phyloP scores from a whole-genome alignment of 1,140 invertebrate species.

The Caenorhabditis elegans region DNA sequence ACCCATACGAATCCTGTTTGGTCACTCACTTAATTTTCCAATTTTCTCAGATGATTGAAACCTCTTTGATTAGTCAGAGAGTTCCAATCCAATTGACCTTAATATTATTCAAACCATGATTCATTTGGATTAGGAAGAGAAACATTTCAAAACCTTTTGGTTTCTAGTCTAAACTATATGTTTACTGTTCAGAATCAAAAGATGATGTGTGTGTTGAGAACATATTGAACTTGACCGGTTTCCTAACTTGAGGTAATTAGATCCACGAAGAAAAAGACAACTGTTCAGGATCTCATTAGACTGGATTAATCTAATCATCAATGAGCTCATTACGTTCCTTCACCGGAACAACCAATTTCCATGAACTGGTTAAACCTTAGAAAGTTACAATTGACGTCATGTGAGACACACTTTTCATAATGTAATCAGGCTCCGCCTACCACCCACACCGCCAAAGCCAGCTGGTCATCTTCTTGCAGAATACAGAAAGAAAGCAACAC shows the following conservation, averaged over 20 bases:
- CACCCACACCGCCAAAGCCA: background rate
- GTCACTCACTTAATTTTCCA: too few relatives aligned
- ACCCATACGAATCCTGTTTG: too few relatives aligned
- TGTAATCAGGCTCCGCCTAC: background rate
- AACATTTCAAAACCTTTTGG: too few relatives aligned
- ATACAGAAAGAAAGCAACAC: constrained; percentile 24
- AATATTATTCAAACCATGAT: too few relatives aligned
- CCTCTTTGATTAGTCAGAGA: too few relatives aligned
- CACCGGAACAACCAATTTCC: background rate
- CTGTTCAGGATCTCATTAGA: constrained; percentile 27
- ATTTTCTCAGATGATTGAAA: too few relatives aligned
- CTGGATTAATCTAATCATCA: background rate
- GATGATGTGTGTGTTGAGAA: background rate
- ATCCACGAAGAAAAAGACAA: background rate
- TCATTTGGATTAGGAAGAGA: too few relatives aligned
- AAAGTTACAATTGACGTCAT: background rate
- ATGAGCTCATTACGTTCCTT: background rate
- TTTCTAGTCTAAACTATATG: too few relatives aligned
- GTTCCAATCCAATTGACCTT: too few relatives aligned
- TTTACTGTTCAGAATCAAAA: background rate
- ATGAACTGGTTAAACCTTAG: constrained; percentile 1
- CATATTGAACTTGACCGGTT: constrained; percentile 24
- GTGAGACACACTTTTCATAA: background rate
- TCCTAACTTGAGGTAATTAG: background rate
- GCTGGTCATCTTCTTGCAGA: constrained; percentile 19